Evolutionary conservation across 1,140 invertebrate genomes (phyloP).

Genomic region (Drosophila saltans): DNA sequence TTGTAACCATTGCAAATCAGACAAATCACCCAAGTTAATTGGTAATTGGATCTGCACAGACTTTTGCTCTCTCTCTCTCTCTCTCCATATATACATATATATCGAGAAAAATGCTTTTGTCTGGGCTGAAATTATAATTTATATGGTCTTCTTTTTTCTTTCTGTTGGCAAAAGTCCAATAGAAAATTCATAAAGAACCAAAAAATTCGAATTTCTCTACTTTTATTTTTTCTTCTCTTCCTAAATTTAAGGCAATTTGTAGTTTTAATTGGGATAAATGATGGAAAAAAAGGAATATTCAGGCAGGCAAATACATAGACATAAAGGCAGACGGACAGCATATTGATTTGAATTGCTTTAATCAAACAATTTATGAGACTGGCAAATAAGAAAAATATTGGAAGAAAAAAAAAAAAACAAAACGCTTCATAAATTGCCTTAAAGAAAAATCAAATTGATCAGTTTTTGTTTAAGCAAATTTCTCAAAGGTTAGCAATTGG

Average conservation of each 20-base stretch:
- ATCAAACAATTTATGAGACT: not conserved
- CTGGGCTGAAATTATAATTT: slow-evolving; percentile 6
- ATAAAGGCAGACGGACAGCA: not conserved
- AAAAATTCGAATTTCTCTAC: not conserved
- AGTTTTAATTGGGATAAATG: not conserved
- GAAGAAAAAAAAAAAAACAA: too few relatives aligned
- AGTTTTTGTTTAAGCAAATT: too few relatives aligned
- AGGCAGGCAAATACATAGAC: not conserved
- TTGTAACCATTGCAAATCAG: slow-evolving; percentile 52
- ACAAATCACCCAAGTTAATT: slow-evolving; percentile 60
- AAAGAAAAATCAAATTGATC: too few relatives aligned
- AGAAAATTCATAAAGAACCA: not conserved
- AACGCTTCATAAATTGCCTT: too few relatives aligned
- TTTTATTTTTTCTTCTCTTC: not conserved
- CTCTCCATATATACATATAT: slow-evolving; percentile 8
- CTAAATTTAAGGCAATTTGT: not conserved
- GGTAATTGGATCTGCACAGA: slow-evolving; percentile 51
- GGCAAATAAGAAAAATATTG: too few relatives aligned
- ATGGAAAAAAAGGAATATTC: not conserved
- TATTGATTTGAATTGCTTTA: not conserved
- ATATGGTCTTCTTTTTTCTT: not conserved
- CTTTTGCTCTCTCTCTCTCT: not conserved
- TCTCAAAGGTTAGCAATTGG: too few relatives aligned
- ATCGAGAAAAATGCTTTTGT: slow-evolving; percentile 1
- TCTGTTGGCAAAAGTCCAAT: not conserved